phyloP scores from a whole-genome alignment of 1,140 invertebrate species.

The Cylas formicarius region DNA sequence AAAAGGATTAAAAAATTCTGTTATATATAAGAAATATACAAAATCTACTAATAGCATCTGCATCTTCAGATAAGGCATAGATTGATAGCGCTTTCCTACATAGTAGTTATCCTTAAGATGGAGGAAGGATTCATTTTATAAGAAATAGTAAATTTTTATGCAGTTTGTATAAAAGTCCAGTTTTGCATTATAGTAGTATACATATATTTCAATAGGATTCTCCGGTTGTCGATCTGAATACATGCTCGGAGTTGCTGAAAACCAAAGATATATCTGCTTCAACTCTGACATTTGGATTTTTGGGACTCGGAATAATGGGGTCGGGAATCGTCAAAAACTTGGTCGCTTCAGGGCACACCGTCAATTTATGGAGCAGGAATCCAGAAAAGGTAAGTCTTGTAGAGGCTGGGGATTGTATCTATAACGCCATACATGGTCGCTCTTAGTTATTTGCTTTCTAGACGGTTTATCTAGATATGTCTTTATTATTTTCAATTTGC shows the following conservation, averaged over 20 bases:
- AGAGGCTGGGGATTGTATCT: too few species aligned
- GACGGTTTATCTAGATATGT: too few species aligned
- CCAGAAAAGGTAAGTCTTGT: slow-evolving; percentile 85
- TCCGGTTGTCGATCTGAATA: slow-evolving; percentile 68
- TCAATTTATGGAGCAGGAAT: slow-evolving; percentile 91
- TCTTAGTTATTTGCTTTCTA: too few species aligned
- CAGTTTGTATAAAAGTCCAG: background rate
- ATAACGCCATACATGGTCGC: too few species aligned
- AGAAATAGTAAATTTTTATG: too few species aligned
- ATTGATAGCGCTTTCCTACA: background rate
- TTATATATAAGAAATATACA: too few species aligned
- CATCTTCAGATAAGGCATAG: too few species aligned
- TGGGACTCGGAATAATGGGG: slow-evolving; percentile 95
- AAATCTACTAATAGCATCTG: too few species aligned
- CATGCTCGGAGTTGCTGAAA: slow-evolving; percentile 66
- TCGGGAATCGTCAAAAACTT: slow-evolving; percentile 92
- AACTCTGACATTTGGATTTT: slow-evolving; percentile 84
- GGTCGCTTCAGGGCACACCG: slow-evolving; percentile 86
- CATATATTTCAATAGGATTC: slow-evolving; percentile 53
- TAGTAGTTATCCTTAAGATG: background rate
- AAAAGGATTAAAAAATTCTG: too few species aligned
- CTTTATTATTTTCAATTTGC: too few species aligned
- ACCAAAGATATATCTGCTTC: slow-evolving; percentile 84
- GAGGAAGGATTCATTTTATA: background rate
- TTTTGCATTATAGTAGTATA: slow-evolving; percentile 9